These are phyloP conservation scores for Cololabis saira DNA, from an alignment of 2,113 vertebrate species.

Conservation along the genomic window DNA sequence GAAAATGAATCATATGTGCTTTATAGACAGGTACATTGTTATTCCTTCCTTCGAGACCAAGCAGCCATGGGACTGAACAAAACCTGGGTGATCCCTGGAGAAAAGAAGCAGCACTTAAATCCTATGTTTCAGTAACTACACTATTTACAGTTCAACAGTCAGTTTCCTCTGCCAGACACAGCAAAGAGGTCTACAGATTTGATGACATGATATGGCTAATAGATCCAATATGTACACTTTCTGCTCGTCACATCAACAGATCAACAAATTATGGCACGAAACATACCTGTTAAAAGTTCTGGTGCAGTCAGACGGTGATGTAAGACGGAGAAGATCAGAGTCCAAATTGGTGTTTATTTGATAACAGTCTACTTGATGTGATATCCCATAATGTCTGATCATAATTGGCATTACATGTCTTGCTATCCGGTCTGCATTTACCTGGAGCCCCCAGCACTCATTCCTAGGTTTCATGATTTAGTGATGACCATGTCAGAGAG, in stretches of 20 bases:
- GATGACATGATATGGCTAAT: slow-evolving; percentile 78
- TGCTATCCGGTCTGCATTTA: slow-evolving; percentile 51
- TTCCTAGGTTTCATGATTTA: slow-evolving; percentile 65
- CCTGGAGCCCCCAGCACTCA: slow-evolving; percentile 49
- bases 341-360: slow-evolving; percentile 21
- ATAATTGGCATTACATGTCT: slow-evolving; percentile 16
- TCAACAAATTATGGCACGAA: slow-evolving; percentile 21
- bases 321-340: slow-evolving; percentile 12
- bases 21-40: slow-evolving; percentile 72
- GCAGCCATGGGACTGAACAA: slow-evolving; percentile 75
- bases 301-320: background rate
- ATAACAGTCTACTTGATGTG: slow-evolving; percentile 39
- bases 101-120: slow-evolving; percentile 64
- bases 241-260: slow-evolving; percentile 65
- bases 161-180: slow-evolving; percentile 79
- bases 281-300: slow-evolving; percentile 19
- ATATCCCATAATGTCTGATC: slow-evolving; percentile 3
- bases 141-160: slow-evolving; percentile 81
- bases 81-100: slow-evolving; percentile 60
- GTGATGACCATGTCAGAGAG: background rate
- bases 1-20: slow-evolving; percentile 68
- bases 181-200: slow-evolving; percentile 76
- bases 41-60: slow-evolving; percentile 61
- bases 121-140: slow-evolving; percentile 70
- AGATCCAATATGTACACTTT: slow-evolving; percentile 73